These are phyloP conservation scores for Apis cerana DNA, from an alignment of 1,140 invertebrate species.

Conservation along the genomic window DNA sequence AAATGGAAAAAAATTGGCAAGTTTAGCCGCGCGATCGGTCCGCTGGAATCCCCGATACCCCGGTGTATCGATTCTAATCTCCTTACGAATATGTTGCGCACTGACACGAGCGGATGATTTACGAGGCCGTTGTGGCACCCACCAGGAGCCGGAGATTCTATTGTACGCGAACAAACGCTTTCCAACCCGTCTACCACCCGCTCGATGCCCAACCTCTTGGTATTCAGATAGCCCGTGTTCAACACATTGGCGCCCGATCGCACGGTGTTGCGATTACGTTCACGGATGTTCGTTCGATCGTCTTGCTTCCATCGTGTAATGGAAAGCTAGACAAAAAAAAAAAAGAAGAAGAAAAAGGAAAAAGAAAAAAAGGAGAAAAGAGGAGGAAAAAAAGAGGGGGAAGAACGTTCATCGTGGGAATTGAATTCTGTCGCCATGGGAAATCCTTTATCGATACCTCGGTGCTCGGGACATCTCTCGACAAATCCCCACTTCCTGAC, in stretches of 20 bases:
- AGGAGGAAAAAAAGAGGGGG: background rate
- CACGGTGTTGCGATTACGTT: constrained; percentile 23
- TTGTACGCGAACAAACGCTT: constrained; percentile 46
- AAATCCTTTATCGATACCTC: background rate
- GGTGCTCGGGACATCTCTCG: background rate
- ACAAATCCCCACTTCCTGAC: background rate
- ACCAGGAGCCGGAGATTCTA: constrained; percentile 32
- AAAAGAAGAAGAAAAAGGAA: background rate
- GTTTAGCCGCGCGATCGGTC: background rate
- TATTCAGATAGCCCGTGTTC: constrained; percentile 32
- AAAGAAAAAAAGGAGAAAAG: background rate
- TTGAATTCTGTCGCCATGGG: background rate
- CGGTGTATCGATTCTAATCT: constrained; percentile 42
- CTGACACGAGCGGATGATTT: constrained; percentile 41
- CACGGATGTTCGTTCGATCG: constrained; percentile 21
- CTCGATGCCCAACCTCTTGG: constrained; percentile 30
- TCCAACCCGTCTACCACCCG: constrained; percentile 15
- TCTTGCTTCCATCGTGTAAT: constrained; percentile 21
- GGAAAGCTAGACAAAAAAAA: background rate
- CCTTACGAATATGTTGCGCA: constrained; percentile 36
- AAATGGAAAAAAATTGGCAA: background rate
- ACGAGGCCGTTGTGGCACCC: constrained; percentile 21
- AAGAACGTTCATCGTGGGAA: background rate
- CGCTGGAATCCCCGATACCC: constrained; percentile 29
- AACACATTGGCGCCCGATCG: constrained; percentile 16